Evolutionary conservation across 2,797 vertebrate genomes (phyloP), one percentile per base, ranked within the genome.

Genomic region (Lemur catta): DNA sequence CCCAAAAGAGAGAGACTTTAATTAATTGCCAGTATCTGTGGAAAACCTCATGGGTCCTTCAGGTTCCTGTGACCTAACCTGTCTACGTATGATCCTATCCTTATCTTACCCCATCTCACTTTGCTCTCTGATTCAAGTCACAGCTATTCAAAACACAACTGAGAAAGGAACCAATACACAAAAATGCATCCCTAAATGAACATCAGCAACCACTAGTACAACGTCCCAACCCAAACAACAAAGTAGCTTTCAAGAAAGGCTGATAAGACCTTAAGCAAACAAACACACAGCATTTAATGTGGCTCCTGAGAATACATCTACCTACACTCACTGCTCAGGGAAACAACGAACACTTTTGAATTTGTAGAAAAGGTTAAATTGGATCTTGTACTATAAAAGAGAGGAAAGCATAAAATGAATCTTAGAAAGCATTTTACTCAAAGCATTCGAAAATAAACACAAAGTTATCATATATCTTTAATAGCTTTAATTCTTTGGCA

Each of bases 181-280:
- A 18, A 46, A 69, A 48, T 43, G 15, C 17, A 18, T 35, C 46
- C 43, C 57, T 46, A 46, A 86, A 57, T 20, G 52, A 61, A n/a
- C 26, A 13, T 69, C 69, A 24, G 0, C 30, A 38, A 67, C 11
- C 30, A 0, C 24, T 4, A 20, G 63, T 35, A 20, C 3, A 17
- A 38, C 14, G 18, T 3, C 50, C 50, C 22, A 26, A 65, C 41
- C 35, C 35, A 33, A 30, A 38, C 74, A 82, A 80, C 28, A 38
- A 94, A 81, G 38, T 18, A 55, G 59, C 38, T 74, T 63, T 74
- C 33, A 18, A 67, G 88, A 55, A 65, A 65, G 85, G 35, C 41
- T 41, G 91, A 2, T 46, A 65, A 81, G 67, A 48, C 35, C 88
- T 10, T 48, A 78, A 75, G 46, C 63, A 48, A 90, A 61, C 65